Base-by-base conservation (phyloP, 2,888 invertebrate species). In the Aquatica leii region DNA sequence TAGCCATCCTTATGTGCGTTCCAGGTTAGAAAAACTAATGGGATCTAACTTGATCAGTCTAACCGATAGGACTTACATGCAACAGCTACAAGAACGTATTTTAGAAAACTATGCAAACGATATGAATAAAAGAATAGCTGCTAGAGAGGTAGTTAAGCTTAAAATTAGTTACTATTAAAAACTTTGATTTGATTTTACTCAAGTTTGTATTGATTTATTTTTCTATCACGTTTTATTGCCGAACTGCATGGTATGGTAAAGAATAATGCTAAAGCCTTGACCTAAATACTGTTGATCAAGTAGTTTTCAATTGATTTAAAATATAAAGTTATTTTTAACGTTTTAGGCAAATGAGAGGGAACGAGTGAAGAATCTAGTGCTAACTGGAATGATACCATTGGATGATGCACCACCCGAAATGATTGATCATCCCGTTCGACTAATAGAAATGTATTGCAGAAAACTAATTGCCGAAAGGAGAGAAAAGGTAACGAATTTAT, bases 51-150 rank as follows among this genome's bases (percentile, higher is more conserved):
- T 88, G 72, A 88, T 90, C 57, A 84, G 85, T 70, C 83, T 90
- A 62, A 90, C 89, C 1, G 90, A 90, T 79, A 84, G 89, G 71
- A 82, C 82, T 65, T 90, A 87, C 80, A 90, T 91, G 89, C 85
- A 84, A 65, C 84, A 85, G 20, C 82, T 90, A 55, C 87, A 89
- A 76, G 84, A 87, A 40, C 81, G 87, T 49, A 87, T 90, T 68
- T 82, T 87, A 34, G 86, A 85, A 43, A 89, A 89, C 73, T 88
- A 88, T 74, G 87, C 87, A 70, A 85, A 86, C 67, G 84, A 84
- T 66, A 88, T 90, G 81, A 84, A 86, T 70, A 86, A 85, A 75
- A 82, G 90, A 72, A 88, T 90, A 68, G 83, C 84, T 58, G 81
- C 83, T 35, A 82, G 89, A 82, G 86, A 88, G 80, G 88, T 90